Base-by-base conservation (phyloP, 2,113 vertebrate genomes). In the Paramormyrops kingsleyae region DNA sequence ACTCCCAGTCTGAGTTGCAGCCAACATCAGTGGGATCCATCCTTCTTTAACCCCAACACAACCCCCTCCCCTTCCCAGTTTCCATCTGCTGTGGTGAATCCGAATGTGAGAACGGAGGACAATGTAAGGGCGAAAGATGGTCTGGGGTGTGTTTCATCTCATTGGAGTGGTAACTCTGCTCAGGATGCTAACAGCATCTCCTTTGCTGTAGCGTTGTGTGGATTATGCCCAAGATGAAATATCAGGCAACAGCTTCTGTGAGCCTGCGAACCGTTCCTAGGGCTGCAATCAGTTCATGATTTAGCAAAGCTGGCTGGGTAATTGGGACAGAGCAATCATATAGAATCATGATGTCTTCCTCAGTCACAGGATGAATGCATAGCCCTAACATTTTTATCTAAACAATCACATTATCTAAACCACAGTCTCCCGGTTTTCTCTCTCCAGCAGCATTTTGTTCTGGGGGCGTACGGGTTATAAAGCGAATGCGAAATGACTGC, bases 371-470 rank as follows among this genome's bases (percentile, higher is more conserved):
- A 84, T 42, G 44, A 84, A 84, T 47, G 83, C 44, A 42, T 84
- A 84, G 46, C 7, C 35, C 9, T n/a, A 47, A 46, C 24, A 46
- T 47, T 84, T 84, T 84, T 44, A 84, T 84, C 39, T 42, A 83
- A 84, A 84, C 44, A 84, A 87, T 87, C 49, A 53, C 50, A 87
- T 87, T 52, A 87, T 19, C 85, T 53, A 87, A 53, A 39, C n/a
- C 24, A 39, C 85, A 50, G 50, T 53, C 49, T 87, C 47, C 83
- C 42, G 1, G 80, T 83, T 83, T 83, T 24, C 80, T 24, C 80
- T 83, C 47, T 50, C 44, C 27, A 87, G 50, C 50, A 47, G 27
- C 31, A 53, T 87, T 87, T 87, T 39, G 12, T 27, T 49, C 83
- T 86, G 44, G 47, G 44, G 47, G 19, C 24, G 15, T 80, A 17